Evolutionary conservation across 1,140 invertebrate genomes (phyloP).

Genomic region (Leptoteleia sp.): DNA sequence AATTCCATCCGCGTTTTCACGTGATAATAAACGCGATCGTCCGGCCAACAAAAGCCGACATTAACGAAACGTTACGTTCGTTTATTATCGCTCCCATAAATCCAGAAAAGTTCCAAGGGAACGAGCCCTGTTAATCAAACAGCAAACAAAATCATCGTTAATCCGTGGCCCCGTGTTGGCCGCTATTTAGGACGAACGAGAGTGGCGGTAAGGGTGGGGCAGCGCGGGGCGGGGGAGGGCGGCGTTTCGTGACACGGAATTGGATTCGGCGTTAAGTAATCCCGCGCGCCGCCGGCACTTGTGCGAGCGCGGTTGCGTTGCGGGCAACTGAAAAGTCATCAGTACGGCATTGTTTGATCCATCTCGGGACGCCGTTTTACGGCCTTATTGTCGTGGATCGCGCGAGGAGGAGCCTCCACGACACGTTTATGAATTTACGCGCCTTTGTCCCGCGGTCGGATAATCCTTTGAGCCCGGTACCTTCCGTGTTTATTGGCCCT

Average conservation of each 20-base stretch:
- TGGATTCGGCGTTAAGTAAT: slow-evolving; percentile 35
- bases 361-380: slow-evolving; percentile 67
- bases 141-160: slow-evolving; percentile 19
- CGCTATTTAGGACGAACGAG: too few species aligned
- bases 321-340: slow-evolving; percentile 37
- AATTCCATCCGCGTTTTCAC: slow-evolving; percentile 34
- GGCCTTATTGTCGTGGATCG: slow-evolving; percentile 69
- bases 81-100: slow-evolving; percentile 45
- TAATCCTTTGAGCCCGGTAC: slow-evolving; percentile 72
- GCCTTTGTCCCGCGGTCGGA: slow-evolving; percentile 69
- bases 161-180: background rate
- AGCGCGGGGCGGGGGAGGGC: too few species aligned
- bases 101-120: slow-evolving; percentile 18
- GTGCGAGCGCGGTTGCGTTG: slow-evolving; percentile 21
- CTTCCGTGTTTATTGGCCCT: slow-evolving; percentile 75
- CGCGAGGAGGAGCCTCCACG: slow-evolving; percentile 59
- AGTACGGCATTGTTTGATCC: slow-evolving; percentile 63
- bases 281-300: background rate
- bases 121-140: slow-evolving; percentile 30
- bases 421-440: slow-evolving; percentile 78
- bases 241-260: slow-evolving; percentile 1
- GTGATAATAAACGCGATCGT: slow-evolving; percentile 30
- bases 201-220: too few species aligned
- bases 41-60: slow-evolving; percentile 19
- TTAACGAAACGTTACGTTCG: slow-evolving; percentile 28